Conservation (phyloP, 1,140 invertebrate species). For the Cheumatopsyche charites region DNA sequence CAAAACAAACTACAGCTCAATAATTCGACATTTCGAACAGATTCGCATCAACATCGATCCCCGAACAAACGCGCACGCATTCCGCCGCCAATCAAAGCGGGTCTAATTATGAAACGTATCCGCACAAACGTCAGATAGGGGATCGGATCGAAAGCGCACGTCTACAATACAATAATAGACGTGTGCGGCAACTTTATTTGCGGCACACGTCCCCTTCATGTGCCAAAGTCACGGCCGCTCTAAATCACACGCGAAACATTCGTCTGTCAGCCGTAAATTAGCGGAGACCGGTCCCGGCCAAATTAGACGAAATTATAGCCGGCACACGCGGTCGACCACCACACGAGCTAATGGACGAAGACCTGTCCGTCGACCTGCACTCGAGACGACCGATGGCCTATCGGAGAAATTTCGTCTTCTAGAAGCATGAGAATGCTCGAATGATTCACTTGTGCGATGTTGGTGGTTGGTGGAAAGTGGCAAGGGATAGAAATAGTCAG, state of each 20-base stretch:
- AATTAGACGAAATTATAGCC: conserved; percentile 25
- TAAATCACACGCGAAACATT: conserved; percentile 33
- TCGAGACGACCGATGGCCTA: not conserved
- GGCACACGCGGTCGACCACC: conserved; percentile 11
- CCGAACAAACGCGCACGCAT: no score
- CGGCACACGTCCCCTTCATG: conserved; percentile 25
- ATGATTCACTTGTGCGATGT: no score
- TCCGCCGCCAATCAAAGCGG: no score
- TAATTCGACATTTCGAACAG: no score
- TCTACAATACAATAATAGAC: conserved; percentile 3
- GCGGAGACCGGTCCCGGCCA: conserved; percentile 20
- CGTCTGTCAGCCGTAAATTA: conserved; percentile 32
- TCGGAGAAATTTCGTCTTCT: not conserved
- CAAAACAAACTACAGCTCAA: no score
- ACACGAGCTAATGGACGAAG: not conserved
- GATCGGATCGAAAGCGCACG: no score
- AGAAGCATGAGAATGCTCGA: no score
- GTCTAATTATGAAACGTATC: no score
- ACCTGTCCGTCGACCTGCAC: conserved; percentile 6
- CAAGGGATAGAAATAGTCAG: no score
- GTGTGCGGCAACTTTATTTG: conserved; percentile 12
- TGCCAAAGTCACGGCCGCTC: conserved; percentile 33
- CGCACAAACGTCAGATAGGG: no score
- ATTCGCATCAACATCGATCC: no score
- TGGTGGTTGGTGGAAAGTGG: no score